Evolutionary conservation across 1,140 invertebrate species (phyloP), one percentile per base, ranked within the genome.

Genomic region (Anagrus nilaparvatae): DNA sequence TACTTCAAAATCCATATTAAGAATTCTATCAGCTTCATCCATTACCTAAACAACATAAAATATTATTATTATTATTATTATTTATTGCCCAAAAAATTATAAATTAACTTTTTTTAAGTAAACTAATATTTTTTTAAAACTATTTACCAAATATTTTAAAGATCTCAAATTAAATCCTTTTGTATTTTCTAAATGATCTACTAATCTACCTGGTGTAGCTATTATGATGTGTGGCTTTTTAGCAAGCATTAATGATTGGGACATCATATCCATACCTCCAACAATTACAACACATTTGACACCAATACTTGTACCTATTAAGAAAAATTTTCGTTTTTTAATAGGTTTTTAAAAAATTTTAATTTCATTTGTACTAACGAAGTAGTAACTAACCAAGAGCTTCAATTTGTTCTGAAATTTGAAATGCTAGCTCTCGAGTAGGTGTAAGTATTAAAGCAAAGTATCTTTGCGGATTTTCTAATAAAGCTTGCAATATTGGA

Each of bases 211-310:
- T 4, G 91, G 91, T 1, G 91, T 96, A 4, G 88, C 88, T 45
- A 98, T 89, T 33, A 98, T 78, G 45, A 97, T 82, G 55, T 97
- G 94, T 9, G 94, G 94, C 55, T 96, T 95, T 58, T 95, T 97
- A 1, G 89, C 87, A 14, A 99, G 63, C 49, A 83, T 74, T 31
- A 97, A 61, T 1, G 88, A 79, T 61, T 99, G 96, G 0, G 87
- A 81, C 54, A 91, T 84, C 90, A 97, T 97, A 59, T 98, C 93
- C 76, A 97, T 94, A 3, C 96, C 96, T 41, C 96, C 96, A 28
- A 99, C 93, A 57, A 99, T 86, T 2, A 97, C 92, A 48, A 81
- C 89, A 74, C 84, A 87, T 75, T 96, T 93, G 2, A 97, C 82
- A 35, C 93, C 93, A 58, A 98, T 93, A 45, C 70, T 73, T 14